phyloP scores from a whole-genome alignment of 2,113 vertebrate species.

The Cygnus atratus region DNA sequence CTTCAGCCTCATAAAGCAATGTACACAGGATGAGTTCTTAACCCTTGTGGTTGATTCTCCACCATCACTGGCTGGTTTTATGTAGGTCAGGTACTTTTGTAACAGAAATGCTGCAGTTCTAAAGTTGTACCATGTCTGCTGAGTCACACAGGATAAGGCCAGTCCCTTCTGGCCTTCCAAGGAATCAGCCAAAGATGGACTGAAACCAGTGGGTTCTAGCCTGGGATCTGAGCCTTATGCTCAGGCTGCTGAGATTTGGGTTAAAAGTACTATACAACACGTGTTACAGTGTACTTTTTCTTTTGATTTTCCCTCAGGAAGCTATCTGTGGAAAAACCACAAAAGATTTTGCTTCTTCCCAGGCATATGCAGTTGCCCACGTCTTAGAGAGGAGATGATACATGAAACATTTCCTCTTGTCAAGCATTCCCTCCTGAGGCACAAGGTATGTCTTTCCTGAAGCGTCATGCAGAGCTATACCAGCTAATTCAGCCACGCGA shows the following conservation, averaged over 20 bases:
- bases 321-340: not conserved
- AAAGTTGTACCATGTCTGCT: not conserved
- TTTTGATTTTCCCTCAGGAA: not conserved
- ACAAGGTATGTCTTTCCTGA: not conserved
- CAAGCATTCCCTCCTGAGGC: not conserved
- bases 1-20: not conserved
- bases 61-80: not conserved
- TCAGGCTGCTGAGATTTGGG: not conserved
- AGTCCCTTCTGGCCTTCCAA: not conserved
- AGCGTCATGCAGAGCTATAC: not conserved
- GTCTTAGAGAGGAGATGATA: not conserved
- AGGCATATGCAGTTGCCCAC: not conserved
- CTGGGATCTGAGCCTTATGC: not conserved
- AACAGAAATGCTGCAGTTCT: not conserved
- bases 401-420: not conserved
- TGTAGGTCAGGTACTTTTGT: not conserved
- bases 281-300: not conserved
- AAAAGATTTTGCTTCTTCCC: not conserved
- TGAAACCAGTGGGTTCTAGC: not conserved
- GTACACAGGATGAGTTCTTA: not conserved
- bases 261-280: not conserved
- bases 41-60: not conserved
- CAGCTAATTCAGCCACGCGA: not conserved
- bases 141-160: not conserved
- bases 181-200: not conserved